A percentile compares a stretch with the other conserved stretches of the same genome.
Conservation (phyloP, 2,113 vertebrate species). For the Dipodomys spectabilis region DNA sequence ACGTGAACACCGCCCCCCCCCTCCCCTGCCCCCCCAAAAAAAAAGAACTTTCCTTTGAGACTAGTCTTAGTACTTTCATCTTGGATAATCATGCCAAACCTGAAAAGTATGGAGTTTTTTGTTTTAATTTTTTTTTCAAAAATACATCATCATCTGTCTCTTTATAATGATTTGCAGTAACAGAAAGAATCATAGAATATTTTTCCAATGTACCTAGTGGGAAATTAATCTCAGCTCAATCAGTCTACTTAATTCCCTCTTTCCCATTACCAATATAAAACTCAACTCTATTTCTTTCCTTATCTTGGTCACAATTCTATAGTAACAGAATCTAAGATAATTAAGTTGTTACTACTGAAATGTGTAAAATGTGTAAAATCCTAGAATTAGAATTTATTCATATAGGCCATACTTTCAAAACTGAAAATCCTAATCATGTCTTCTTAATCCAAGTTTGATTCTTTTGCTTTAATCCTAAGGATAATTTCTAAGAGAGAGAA, state of each 20-base stretch:
- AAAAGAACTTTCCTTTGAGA: not conserved
- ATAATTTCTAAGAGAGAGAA: not conserved
- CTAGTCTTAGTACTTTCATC: not conserved
- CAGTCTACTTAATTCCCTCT: not conserved
- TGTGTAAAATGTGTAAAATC: not conserved
- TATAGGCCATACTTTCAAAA: not conserved
- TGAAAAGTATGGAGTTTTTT: not conserved
- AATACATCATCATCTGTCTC: not conserved
- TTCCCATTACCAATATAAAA: not conserved
- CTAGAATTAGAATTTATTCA: not conserved
- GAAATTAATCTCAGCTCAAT: conserved; percentile 39
- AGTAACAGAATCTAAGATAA: conserved; percentile 39
- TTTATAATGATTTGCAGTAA: not conserved
- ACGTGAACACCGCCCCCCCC: too few relatives aligned
- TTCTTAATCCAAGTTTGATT: too few relatives aligned
- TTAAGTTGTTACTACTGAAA: not conserved
- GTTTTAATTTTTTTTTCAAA: not conserved
- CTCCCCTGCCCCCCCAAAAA: too few relatives aligned
- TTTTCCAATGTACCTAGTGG: not conserved
- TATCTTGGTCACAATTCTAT: not conserved
- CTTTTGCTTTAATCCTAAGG: not conserved
- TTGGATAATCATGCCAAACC: not conserved
- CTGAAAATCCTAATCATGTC: not conserved
- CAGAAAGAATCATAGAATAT: not conserved
- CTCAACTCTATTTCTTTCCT: not conserved